Percentiles rank a stretch among this genome's conserved stretches.
phyloP scores from a whole-genome alignment of 1,140 invertebrate species.

The Drosophila bocki region DNA sequence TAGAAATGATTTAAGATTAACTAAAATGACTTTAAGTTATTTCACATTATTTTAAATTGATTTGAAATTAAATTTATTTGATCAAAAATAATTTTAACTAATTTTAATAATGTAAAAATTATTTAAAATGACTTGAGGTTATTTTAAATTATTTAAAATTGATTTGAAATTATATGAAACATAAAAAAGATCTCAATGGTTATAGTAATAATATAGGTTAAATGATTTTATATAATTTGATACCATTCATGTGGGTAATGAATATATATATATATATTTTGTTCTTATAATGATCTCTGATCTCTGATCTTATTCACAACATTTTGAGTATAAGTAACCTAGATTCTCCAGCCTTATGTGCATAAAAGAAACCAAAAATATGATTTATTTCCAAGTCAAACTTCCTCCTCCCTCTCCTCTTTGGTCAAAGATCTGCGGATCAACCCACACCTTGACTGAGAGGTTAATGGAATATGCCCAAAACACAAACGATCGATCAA shows the following conservation, averaged over 20 bases:
- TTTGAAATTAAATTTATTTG: neutral
- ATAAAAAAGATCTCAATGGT: too few species aligned
- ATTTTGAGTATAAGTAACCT: neutral
- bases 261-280: neutral
- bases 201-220: too few species aligned
- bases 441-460: constrained; percentile 21
- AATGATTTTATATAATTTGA: too few species aligned
- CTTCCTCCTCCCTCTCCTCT: neutral
- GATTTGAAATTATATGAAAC: neutral
- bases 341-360: neutral
- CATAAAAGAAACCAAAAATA: neutral
- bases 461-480: constrained; percentile 4
- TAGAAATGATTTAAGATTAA: neutral
- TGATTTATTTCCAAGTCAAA: neutral
- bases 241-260: neutral
- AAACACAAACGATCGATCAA: constrained; percentile 27
- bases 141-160: neutral
- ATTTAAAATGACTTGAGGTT: neutral
- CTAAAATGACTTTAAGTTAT: neutral
- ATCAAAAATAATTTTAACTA: neutral
- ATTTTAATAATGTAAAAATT: neutral
- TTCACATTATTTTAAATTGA: neutral
- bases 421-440: constrained; percentile 10
- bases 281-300: neutral
- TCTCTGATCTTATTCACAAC: neutral